These are phyloP conservation scores for Mnemiopsis leidyi DNA, from an alignment of 37 sponge, comb jelly and placozoan species.

Conservation along the genomic window DNA sequence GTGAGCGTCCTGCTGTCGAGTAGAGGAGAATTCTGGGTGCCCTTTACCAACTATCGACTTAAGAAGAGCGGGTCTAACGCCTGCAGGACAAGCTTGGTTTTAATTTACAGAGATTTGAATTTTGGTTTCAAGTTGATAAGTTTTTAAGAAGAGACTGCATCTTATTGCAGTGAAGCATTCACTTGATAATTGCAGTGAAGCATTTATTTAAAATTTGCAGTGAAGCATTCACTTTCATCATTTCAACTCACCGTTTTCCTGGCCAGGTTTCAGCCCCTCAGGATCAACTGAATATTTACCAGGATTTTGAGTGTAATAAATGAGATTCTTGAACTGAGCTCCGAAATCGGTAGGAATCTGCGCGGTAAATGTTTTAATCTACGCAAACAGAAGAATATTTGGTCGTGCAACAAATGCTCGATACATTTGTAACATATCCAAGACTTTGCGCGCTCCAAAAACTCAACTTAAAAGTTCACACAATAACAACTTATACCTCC, in stretches of 20 bases:
- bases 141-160: too few species aligned
- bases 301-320: conserved; percentile 25
- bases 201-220: too few species aligned
- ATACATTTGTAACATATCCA: background rate
- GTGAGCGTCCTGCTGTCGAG: conserved; percentile 83
- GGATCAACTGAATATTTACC: background rate
- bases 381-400: background rate
- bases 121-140: too few species aligned
- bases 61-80: conserved; percentile 72
- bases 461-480: background rate
- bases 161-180: too few species aligned
- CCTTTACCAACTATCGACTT: conserved; percentile 82
- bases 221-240: too few species aligned
- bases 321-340: background rate
- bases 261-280: background rate
- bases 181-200: too few species aligned
- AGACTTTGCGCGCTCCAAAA: background rate
- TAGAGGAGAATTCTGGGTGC: conserved; percentile 85
- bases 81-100: background rate
- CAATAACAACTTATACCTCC: background rate
- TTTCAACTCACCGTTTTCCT: background rate
- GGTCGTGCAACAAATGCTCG: background rate
- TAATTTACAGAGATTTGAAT: background rate
- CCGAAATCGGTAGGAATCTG: conserved; percentile 38
- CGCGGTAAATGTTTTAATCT: background rate